Evolutionary conservation across 2,113 vertebrate genomes (phyloP).

Genomic region (Pachypanchax playfairii): DNA sequence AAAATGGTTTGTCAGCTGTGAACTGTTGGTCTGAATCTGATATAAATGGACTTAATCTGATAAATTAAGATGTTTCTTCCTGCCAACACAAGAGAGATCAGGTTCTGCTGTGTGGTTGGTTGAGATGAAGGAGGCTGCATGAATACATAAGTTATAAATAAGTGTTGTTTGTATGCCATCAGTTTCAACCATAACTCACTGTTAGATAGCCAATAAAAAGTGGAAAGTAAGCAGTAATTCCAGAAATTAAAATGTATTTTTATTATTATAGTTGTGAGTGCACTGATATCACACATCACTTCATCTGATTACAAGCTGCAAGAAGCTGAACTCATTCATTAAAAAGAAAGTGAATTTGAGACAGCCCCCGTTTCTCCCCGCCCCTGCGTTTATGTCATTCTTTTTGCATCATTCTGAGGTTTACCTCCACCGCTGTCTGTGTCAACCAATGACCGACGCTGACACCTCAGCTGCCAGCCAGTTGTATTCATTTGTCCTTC

Average conservation of each 20-base stretch:
- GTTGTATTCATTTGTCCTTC: slow-evolving; percentile 40
- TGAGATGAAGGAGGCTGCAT: too few species aligned
- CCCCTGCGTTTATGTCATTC: slow-evolving; percentile 30
- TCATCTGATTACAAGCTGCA: slow-evolving; percentile 43
- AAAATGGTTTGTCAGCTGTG: too few species aligned
- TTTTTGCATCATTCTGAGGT: slow-evolving; percentile 56
- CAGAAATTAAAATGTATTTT: slow-evolving; percentile 5
- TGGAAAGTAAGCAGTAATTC: neutral
- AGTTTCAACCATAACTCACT: too few species aligned
- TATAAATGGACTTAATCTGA: too few species aligned
- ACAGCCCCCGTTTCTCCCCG: neutral
- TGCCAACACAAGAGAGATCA: too few species aligned
- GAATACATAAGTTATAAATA: too few species aligned
- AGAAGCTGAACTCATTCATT: slow-evolving; percentile 22
- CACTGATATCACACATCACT: slow-evolving; percentile 23
- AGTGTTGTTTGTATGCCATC: too few species aligned
- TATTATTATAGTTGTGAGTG: slow-evolving; percentile 23
- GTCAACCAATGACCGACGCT: slow-evolving; percentile 31
- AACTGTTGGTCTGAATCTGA: too few species aligned
- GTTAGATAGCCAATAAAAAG: too few species aligned
- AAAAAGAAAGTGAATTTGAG: slow-evolving; percentile 2
- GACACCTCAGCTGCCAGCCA: slow-evolving; percentile 27
- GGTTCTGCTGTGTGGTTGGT: too few species aligned
- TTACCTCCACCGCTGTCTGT: neutral
- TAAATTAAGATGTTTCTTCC: too few species aligned